phyloP scores from a whole-genome alignment of 2,888 invertebrate genomes.

The Xanthia togata region DNA sequence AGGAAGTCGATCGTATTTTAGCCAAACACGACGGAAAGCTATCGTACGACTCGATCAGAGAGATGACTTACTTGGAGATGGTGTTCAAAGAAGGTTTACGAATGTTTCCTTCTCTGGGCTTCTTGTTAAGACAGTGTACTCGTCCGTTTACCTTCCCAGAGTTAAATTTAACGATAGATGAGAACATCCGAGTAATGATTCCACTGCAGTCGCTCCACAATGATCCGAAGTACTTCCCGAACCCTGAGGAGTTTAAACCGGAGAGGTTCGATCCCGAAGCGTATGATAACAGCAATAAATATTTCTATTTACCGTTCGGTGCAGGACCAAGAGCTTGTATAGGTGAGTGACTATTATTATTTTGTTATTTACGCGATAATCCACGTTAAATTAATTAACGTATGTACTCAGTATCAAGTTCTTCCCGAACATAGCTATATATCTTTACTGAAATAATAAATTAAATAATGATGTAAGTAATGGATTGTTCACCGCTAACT shows the following conservation, averaged over 20 bases:
- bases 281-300: constrained; percentile 52
- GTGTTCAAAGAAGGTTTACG: constrained; percentile 71
- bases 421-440: too few species aligned
- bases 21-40: constrained; percentile 69
- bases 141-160: constrained; percentile 61
- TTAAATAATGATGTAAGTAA: too few species aligned
- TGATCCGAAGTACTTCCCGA: constrained; percentile 58
- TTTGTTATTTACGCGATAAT: neutral
- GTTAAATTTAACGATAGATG: constrained; percentile 54
- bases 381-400: too few species aligned
- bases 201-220: constrained; percentile 56
- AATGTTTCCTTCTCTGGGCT: constrained; percentile 70
- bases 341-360: constrained; percentile 45
- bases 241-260: constrained; percentile 65
- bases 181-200: constrained; percentile 39
- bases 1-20: constrained; percentile 75
- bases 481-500: too few species aligned
- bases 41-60: constrained; percentile 72
- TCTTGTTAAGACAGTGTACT: constrained; percentile 66
- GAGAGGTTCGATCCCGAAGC: constrained; percentile 66
- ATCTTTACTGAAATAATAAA: too few species aligned
- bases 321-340: constrained; percentile 67
- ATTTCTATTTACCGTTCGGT: constrained; percentile 65
- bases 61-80: constrained; percentile 72
- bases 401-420: too few species aligned